Evolutionary conservation across 1,140 invertebrate species (phyloP), one percentile per base, ranked within the genome.

Genomic region (Physella acuta): DNA sequence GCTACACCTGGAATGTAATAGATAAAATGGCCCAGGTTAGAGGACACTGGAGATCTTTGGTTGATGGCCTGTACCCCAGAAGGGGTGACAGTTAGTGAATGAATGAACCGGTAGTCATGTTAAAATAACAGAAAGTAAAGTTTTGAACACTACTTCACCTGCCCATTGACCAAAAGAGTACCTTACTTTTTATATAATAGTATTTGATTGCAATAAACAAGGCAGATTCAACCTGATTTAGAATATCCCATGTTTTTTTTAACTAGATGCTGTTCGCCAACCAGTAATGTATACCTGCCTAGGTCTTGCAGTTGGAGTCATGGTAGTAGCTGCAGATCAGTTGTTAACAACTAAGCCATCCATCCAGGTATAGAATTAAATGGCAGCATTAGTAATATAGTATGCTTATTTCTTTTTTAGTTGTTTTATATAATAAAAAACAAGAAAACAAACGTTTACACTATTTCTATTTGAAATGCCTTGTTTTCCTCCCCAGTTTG

Each of bases 251-350:
- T 34, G 36, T 70, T n/a, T 28, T 71, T 49, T 49, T 59, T 58
- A 88, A 88, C 72, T 82, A 91, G 90, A 85, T 67, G 90, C 91
- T 82, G 88, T 90, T 75, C 90, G 91, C 80, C 87, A 91, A 70
- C 91, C 92, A 14, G 92, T 91, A 90, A 82, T 92, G 26, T 91
- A 90, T 72, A 89, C 90, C 74, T 91, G 89, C 30, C 82, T 92
- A 74, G 92, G 92, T 55, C 87, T 92, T 51, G 88, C 91, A 66
- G 77, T 92, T 39, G 91, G 92, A 59, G 89, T 92, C 65, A 81
- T 87, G 55, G 87, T 92, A 62, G 90, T 92, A 59, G 87, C 92
- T 66, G 87, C 88, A 68, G 91, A 92, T 82, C 90, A 89, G 74
- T 86, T 89, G 58, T 85, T 90, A 66, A 89, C 90, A 66, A 82